phyloP scores from a whole-genome alignment of 2,797 vertebrate genomes.

The Myotis daubentonii region DNA sequence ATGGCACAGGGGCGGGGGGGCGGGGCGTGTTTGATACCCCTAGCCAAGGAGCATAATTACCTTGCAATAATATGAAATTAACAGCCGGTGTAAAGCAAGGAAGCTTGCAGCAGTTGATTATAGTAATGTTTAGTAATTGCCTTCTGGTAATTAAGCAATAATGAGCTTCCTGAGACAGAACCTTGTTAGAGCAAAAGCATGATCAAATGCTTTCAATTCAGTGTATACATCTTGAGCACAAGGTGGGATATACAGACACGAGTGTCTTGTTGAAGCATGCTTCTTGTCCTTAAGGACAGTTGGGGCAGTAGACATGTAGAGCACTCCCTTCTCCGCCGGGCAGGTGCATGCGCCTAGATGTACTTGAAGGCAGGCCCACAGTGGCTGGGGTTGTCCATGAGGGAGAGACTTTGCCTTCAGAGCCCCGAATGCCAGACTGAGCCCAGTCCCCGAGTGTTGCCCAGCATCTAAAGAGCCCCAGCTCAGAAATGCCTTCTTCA shows the following conservation, averaged over 20 bases:
- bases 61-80: constrained; percentile 70
- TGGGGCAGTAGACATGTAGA: no score
- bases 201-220: constrained; percentile 44
- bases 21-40: constrained; percentile 33
- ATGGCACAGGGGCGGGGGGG: background rate
- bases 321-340: background rate
- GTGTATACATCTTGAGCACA: background rate
- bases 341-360: background rate
- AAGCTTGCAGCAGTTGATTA: constrained; percentile 65
- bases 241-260: background rate
- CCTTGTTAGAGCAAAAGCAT: constrained; percentile 69
- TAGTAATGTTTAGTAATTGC: constrained; percentile 69
- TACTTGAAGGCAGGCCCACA: background rate
- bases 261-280: background rate
- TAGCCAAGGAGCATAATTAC: constrained; percentile 65
- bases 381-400: background rate
- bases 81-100: constrained; percentile 64
- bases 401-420: background rate
- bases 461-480: background rate
- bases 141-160: constrained; percentile 71
- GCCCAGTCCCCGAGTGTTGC: background rate
- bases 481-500: background rate
- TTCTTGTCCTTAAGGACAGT: background rate
- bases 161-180: constrained; percentile 72
- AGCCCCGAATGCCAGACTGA: background rate